Evolutionary conservation across 2,797 vertebrate species (phyloP), one percentile per base, ranked within the genome.

Genomic region (Sphaeramia orbicularis): DNA sequence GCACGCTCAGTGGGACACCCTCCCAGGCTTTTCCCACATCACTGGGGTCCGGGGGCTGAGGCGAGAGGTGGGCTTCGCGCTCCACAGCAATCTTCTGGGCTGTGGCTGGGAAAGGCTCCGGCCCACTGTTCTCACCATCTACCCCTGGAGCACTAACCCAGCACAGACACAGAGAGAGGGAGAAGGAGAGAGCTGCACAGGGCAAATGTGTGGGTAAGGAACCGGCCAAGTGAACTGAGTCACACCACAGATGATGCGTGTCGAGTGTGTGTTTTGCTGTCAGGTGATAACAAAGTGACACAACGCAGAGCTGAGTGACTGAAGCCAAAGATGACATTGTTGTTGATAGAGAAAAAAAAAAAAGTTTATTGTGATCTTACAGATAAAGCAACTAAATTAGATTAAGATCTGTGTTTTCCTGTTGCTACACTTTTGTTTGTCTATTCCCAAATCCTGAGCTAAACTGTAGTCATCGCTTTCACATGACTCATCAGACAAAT

Each of bases 51-150:
- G 44, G 61, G 56, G 80, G 68, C 75, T 51, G 81, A 85, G 78
- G 87, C 80, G 15, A 80, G 87, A 82, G 88, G 85, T 87, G 84
- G 88, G 80, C 73, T 91, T 61, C 71, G 66, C 56, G 79, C 76
- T 88, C 84, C 76, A 43, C 40, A 80, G 78, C 83, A 90, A 89
- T 93, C 92, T 91, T 88, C 74, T 88, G 93, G 92, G 90, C 84
- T 85, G 74, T 87, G 90, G 93, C 93, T 95, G 94, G 94, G 94
- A 95, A 95, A 92, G 49, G 65, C 92, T 75, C 63, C 43, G 80
- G 80, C 87, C 84, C 88, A 73, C 86, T 86, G 85, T 95, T 95
- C 94, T 95, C 94, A 95, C 92, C 93, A 88, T 84, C 74, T 86
- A 86, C 79, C 90, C 83, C 84, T 76, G 66, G 66, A 78, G 82